Percentiles rank a stretch among this genome's conserved stretches.
phyloP scores from a whole-genome alignment of 2,797 vertebrate genomes.

The Remorina albescens region DNA sequence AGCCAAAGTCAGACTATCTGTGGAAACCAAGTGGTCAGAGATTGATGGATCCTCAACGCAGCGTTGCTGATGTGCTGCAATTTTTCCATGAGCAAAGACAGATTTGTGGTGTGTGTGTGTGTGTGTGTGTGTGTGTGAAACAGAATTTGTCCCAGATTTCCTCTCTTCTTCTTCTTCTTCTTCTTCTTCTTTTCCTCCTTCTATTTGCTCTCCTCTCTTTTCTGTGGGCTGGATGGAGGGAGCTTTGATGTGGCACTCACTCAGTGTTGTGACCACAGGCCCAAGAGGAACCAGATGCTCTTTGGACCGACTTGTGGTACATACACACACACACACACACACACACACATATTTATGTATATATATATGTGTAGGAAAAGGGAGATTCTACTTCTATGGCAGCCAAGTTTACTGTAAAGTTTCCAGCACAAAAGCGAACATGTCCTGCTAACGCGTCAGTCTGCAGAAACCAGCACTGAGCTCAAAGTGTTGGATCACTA shows the following conservation, averaged over 20 bases:
- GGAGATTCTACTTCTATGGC: slow-evolving; percentile 49
- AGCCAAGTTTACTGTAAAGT: slow-evolving; percentile 64
- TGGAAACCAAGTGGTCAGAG: slow-evolving; percentile 62
- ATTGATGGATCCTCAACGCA: slow-evolving; percentile 73
- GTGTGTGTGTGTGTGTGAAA: slow-evolving; percentile 68
- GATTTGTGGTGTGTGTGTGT: slow-evolving; percentile 71
- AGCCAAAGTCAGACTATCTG: slow-evolving; percentile 65
- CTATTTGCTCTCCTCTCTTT: slow-evolving; percentile 59
- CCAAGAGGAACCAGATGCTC: slow-evolving; percentile 83
- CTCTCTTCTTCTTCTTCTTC: slow-evolving; percentile 58
- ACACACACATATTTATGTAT: slow-evolving; percentile 24
- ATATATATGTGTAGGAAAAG: slow-evolving; percentile 25
- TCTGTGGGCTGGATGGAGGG: slow-evolving; percentile 70
- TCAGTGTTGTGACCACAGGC: slow-evolving; percentile 81
- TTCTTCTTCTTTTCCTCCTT: neutral
- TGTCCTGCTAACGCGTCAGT: neutral
- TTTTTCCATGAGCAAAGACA: slow-evolving; percentile 79
- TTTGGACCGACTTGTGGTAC: slow-evolving; percentile 70
- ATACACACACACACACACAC: slow-evolving; percentile 36
- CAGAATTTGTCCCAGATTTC: slow-evolving; percentile 80
- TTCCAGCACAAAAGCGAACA: slow-evolving; percentile 48
- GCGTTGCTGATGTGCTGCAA: slow-evolving; percentile 64
- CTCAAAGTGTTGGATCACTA: neutral
- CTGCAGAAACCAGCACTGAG: slow-evolving; percentile 11
- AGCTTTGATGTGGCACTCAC: slow-evolving; percentile 84